Evolutionary conservation across 1,140 invertebrate species (phyloP), one percentile per base, ranked within the genome.

Genomic region (Pogonognathellus flavescens): DNA sequence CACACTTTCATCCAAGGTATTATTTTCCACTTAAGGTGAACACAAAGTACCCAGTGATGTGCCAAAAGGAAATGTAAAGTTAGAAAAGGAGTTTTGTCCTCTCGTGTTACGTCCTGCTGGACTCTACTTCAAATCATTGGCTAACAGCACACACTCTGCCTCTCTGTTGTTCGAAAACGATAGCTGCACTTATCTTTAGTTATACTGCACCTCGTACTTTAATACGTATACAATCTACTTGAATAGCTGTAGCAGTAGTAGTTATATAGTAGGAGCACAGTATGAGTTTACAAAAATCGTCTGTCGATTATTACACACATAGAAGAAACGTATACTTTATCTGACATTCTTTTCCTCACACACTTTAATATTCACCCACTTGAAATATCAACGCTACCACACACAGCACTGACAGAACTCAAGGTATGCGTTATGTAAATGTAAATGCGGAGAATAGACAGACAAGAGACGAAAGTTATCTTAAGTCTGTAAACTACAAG

Each of bases 11-110:
- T 76, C 25, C 22, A 76, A 18, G 49, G 70, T 76, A 76, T 76
- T 50, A 66, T 66, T 76, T 76, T 76, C 70, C 70, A 76, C 70
- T 76, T 76, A 50, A 41, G 25, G 70, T 50, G 70, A 76, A n/a
- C 25, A 76, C 70, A 31, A 76, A 50, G 25, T n/a, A 76, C 70
- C 41, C 10, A 76, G 41, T 41, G 41, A 41, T 76, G 70, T 50
- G 70, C 70, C 62, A 76, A 76, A 76, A 76, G 70, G 25, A 76
- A 50, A 50, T 76, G 41, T 76, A 76, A 49, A 76, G 25, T 16
- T 18, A 2, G 66, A 70, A 31, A 70, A 70, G 22, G 22, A 41
- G 25, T 49, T 5, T 31, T 76, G 70, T 76, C n/a, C 41, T 76
- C 25, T 31, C 41, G 70, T 76, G 70, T 76, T 50, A 76, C 31